phyloP scores from a whole-genome alignment of 1,140 invertebrate genomes.

The Leptinotarsa lineolata region DNA sequence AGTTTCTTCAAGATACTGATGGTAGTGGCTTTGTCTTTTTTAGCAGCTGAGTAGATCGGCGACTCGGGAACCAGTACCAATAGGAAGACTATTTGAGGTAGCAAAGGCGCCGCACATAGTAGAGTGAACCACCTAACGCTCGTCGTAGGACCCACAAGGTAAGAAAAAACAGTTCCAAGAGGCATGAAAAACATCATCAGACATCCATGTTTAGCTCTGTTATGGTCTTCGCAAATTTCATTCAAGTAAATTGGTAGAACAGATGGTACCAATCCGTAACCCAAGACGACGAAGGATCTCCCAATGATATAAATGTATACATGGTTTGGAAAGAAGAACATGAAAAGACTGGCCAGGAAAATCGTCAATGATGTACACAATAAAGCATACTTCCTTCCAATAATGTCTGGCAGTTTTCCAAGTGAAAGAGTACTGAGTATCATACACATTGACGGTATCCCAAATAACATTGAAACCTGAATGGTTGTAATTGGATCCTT shows the following conservation, averaged over 20 bases:
- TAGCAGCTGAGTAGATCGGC: constrained; percentile 71
- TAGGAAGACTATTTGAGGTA: constrained; percentile 61
- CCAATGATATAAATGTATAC: constrained; percentile 55
- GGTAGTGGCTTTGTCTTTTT: constrained; percentile 60
- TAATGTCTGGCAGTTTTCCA: constrained; percentile 50
- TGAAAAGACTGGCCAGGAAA: constrained; percentile 9
- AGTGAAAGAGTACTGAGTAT: constrained; percentile 54
- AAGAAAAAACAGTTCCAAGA: constrained; percentile 53
- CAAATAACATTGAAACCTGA: constrained; percentile 77
- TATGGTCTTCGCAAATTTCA: constrained; percentile 57
- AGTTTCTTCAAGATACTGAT: constrained; percentile 57
- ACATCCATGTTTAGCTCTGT: constrained; percentile 44
- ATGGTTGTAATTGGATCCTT: constrained; percentile 54
- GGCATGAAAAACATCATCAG: constrained; percentile 43
- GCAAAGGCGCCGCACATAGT: constrained; percentile 56
- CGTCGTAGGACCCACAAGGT: constrained; percentile 64
- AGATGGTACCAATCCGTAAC: constrained; percentile 57
- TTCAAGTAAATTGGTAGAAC: constrained; percentile 60
- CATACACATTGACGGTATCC: constrained; percentile 77
- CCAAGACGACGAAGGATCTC: constrained; percentile 56
- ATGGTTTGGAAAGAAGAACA: constrained; percentile 50
- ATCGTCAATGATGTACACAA: constrained; percentile 52
- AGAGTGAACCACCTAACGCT: constrained; percentile 62
- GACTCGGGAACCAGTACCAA: constrained; percentile 68
- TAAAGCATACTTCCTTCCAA: constrained; percentile 57